Evolutionary conservation across 92 coral and sea anemone species (phyloP).

Genomic region (Porites lobata): DNA sequence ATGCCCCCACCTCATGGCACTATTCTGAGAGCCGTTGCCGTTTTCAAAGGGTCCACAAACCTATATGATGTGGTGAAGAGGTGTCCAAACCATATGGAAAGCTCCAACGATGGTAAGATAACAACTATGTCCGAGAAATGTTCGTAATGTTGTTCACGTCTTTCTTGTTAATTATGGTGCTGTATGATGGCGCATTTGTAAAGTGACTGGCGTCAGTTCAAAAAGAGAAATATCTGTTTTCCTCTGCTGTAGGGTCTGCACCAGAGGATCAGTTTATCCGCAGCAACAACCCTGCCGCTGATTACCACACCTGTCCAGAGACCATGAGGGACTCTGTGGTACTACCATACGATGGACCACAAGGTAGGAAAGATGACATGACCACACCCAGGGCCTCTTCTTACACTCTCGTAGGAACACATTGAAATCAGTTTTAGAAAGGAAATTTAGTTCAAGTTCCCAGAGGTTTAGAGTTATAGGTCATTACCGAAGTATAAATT

Average conservation of each 20-base stretch:
- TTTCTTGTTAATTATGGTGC: too few species aligned
- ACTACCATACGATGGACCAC: conserved; percentile 96
- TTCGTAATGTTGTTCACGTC: too few species aligned
- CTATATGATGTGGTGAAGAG: conserved; percentile 95
- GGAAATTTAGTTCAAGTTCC: too few species aligned
- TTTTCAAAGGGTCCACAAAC: conserved; percentile 98
- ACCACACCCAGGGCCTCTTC: too few species aligned
- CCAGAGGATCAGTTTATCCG: conserved; percentile 86
- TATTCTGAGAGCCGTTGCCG: conserved; percentile 93
- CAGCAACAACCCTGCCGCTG: conserved; percentile 92
- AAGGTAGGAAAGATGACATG: conserved; percentile 55
- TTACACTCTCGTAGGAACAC: too few species aligned
- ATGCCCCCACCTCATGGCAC: conserved; percentile 62
- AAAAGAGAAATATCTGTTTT: not conserved
- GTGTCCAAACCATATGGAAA: conserved; percentile 97
- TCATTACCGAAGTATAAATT: too few species aligned
- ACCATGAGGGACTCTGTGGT: conserved; percentile 90
- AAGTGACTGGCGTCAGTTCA: not conserved
- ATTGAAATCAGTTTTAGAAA: too few species aligned
- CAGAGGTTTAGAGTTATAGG: too few species aligned
- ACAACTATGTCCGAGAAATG: too few species aligned
- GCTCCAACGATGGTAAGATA: conserved; percentile 80
- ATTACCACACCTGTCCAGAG: conserved; percentile 91
- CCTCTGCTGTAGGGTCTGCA: conserved; percentile 45
- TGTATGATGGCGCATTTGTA: too few species aligned